Conservation (phyloP, 2,797 vertebrate genomes). For the Pristis pectinata region DNA sequence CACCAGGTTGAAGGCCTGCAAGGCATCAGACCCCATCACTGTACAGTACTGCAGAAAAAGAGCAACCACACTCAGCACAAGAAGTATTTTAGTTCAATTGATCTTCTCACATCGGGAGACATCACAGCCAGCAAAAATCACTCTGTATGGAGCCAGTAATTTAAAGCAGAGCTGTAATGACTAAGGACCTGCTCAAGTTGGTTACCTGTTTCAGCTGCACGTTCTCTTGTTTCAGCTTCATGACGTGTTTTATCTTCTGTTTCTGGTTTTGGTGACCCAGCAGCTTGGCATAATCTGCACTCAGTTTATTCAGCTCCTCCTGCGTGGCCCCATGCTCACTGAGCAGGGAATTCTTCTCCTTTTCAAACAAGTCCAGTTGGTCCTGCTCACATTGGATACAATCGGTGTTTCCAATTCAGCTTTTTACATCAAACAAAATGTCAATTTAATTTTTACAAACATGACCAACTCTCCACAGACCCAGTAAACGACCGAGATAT, state of each 20-base stretch:
- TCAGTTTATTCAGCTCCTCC: slow-evolving; percentile 79
- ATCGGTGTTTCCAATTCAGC: no score
- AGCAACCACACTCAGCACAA: neutral
- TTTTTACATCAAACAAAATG: neutral
- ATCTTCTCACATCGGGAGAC: neutral
- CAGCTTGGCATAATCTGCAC: slow-evolving; percentile 80
- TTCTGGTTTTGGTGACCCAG: slow-evolving; percentile 94
- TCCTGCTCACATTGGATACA: slow-evolving; percentile 54
- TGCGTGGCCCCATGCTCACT: slow-evolving; percentile 80
- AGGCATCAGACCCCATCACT: neutral
- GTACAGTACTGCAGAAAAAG: neutral
- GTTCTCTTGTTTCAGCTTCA: slow-evolving; percentile 90
- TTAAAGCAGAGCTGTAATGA: neutral
- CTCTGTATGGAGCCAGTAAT: neutral
- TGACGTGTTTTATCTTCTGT: slow-evolving; percentile 95
- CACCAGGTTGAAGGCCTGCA: neutral
- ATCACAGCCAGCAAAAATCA: neutral
- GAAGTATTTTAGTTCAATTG: neutral
- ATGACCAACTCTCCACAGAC: neutral
- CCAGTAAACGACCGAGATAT: neutral
- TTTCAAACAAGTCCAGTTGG: slow-evolving; percentile 82
- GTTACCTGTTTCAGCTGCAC: slow-evolving; percentile 74
- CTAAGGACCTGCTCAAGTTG: neutral
- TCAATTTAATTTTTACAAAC: neutral
- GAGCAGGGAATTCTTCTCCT: slow-evolving; percentile 72